Evolutionary conservation across 2,113 vertebrate genomes (phyloP).

Genomic region (Clinocottus analis): DNA sequence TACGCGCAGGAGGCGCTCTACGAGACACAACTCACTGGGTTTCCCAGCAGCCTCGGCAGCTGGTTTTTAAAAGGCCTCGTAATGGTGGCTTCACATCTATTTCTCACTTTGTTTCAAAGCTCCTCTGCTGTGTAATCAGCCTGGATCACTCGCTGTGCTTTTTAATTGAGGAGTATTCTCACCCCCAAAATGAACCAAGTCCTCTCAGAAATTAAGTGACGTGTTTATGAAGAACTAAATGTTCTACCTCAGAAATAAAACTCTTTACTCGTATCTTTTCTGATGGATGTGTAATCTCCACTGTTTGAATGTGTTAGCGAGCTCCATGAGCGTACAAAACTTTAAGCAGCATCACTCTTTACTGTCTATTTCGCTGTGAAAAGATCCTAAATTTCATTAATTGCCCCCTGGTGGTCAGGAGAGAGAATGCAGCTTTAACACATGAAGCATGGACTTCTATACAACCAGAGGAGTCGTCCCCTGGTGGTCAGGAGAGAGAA

Average conservation of each 20-base stretch:
- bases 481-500: too few species aligned
- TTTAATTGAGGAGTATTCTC: neutral
- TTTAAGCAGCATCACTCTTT: too few species aligned
- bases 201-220: neutral
- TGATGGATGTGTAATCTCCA: neutral
- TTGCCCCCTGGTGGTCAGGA: too few species aligned
- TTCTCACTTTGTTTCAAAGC: conserved; percentile 3
- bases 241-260: neutral
- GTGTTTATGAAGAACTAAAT: neutral
- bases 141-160: neutral
- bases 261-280: neutral
- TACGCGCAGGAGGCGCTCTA: too few species aligned
- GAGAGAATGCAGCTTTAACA: too few species aligned
- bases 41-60: too few species aligned
- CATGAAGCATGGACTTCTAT: too few species aligned
- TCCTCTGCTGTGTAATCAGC: conserved; percentile 3
- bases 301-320: neutral
- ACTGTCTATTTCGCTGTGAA: too few species aligned
- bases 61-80: neutral
- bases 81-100: conserved; percentile 4
- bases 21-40: too few species aligned
- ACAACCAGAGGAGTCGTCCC: too few species aligned
- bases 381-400: too few species aligned
- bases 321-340: too few species aligned
- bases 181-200: neutral